phyloP scores from a whole-genome alignment of 2,797 vertebrate species.

The Tinamus major region DNA sequence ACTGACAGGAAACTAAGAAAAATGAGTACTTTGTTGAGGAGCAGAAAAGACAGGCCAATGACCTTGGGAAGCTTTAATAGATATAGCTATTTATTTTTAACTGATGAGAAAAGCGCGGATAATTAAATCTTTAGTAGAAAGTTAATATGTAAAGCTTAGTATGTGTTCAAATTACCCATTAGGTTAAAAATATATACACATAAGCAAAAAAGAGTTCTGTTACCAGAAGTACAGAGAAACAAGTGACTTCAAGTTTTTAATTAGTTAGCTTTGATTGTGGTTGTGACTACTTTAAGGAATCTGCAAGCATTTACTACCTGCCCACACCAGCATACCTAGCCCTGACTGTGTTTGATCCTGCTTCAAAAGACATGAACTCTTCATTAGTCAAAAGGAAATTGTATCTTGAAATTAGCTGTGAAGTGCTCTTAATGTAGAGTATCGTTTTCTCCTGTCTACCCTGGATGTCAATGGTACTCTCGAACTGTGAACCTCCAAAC shows the following conservation, averaged over 20 bases:
- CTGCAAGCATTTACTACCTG: neutral
- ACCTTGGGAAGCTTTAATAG: constrained; percentile 83
- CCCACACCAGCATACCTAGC: neutral
- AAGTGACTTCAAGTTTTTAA: neutral
- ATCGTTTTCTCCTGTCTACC: neutral
- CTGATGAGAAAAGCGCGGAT: constrained; percentile 3
- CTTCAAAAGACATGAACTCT: neutral
- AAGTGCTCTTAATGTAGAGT: neutral
- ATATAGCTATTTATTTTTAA: constrained; percentile 32
- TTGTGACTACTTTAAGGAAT: neutral
- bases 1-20: constrained; percentile 86
- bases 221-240: neutral
- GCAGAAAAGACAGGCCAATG: constrained; percentile 77
- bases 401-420: too few relatives aligned
- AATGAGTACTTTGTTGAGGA: constrained; percentile 82
- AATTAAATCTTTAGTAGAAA: constrained; percentile 41
- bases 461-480: too few relatives aligned
- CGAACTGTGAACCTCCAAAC: neutral
- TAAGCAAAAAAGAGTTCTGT: constrained; percentile 9
- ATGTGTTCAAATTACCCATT: neutral
- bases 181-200: neutral
- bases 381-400: neutral
- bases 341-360: neutral
- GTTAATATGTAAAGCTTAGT: neutral
- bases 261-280: neutral